Percentiles rank a stretch among this genome's conserved stretches.
phyloP scores from a whole-genome alignment of 2,113 vertebrate species.

The Barbus barbus region DNA sequence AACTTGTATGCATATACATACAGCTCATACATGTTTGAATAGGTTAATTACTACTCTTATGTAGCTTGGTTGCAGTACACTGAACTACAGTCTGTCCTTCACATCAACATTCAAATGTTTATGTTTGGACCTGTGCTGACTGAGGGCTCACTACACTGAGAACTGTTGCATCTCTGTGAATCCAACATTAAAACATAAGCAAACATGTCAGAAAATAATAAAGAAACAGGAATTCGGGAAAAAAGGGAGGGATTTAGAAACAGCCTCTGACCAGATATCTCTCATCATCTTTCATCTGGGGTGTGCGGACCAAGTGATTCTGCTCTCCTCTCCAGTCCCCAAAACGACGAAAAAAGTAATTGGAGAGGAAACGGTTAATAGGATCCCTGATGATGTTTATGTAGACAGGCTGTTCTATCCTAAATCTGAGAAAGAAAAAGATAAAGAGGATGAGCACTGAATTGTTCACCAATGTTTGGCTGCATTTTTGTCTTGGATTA shows the following conservation, averaged over 20 bases:
- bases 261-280: conserved; percentile 88
- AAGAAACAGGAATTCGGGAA: too few species aligned
- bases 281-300: conserved; percentile 96
- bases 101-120: neutral
- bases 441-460: conserved; percentile 24
- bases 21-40: neutral
- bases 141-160: neutral
- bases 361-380: conserved; percentile 94
- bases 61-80: neutral
- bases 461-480: neutral
- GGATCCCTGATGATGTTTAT: conserved; percentile 99
- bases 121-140: neutral
- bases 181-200: neutral
- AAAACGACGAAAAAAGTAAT: conserved; percentile 98
- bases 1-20: neutral
- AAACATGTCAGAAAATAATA: neutral
- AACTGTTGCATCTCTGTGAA: neutral
- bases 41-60: neutral
- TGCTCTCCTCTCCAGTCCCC: conserved; percentile 98
- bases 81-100: neutral
- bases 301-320: conserved; percentile 96
- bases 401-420: conserved; percentile 94
- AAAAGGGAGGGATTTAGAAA: neutral
- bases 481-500: neutral
- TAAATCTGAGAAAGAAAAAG: conserved; percentile 79